These are phyloP conservation scores for Carpatolechia fugitivella DNA, from an alignment of 2,888 invertebrate species.

Conservation along the genomic window DNA sequence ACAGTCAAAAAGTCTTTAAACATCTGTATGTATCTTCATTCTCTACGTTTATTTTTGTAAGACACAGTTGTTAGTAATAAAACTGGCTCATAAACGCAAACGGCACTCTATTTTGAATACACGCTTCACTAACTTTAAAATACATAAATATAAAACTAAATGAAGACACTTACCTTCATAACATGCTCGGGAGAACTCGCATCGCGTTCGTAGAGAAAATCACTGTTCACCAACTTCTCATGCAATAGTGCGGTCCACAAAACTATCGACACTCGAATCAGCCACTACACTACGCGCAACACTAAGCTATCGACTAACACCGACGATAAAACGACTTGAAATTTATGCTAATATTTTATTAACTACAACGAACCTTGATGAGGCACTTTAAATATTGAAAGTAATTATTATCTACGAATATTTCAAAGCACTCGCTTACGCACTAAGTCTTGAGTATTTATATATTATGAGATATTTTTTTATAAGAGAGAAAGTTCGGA, in stretches of 20 bases:
- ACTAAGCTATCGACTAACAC: conserved; percentile 23
- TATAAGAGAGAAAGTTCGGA: conserved; percentile 27
- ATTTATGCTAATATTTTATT: conserved; percentile 20
- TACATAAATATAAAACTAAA: no score
- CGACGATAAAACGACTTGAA: conserved; percentile 20
- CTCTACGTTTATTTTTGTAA: background rate
- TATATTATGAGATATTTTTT: conserved; percentile 26
- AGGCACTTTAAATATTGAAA: conserved; percentile 43
- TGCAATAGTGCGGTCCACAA: conserved; percentile 30
- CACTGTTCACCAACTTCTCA: conserved; percentile 34
- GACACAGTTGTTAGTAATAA: conserved; percentile 33
- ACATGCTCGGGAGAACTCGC: conserved; percentile 51
- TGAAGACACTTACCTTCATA: conserved; percentile 57
- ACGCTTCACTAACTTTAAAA: background rate
- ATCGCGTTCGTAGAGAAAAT: conserved; percentile 38
- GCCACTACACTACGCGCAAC: conserved; percentile 28
- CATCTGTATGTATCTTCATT: background rate
- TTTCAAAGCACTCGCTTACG: conserved; percentile 32
- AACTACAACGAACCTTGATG: conserved; percentile 32
- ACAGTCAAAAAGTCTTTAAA: no score
- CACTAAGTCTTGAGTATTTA: conserved; percentile 28
- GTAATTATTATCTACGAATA: conserved; percentile 24
- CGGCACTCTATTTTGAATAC: background rate
- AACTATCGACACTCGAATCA: conserved; percentile 29
- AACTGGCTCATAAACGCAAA: conserved; percentile 32